Conservation (phyloP, 2,888 invertebrate species). For the Mythimna pallens region DNA sequence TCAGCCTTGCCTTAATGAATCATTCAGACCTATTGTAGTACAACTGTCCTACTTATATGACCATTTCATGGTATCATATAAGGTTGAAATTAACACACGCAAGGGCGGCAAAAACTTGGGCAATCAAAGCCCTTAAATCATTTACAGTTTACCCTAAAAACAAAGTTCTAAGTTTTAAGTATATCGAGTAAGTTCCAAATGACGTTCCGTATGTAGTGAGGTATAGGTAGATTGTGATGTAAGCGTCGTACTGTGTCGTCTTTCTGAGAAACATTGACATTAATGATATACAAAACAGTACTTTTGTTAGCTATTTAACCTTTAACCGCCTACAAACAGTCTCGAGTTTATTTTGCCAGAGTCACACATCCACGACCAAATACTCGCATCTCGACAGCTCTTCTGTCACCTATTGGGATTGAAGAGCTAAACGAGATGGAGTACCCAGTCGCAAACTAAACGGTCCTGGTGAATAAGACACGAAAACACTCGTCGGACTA, state of each 20-base stretch:
- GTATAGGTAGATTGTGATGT: slow-evolving; percentile 43
- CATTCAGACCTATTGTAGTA: neutral
- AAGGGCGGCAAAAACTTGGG: neutral
- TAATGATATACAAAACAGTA: slow-evolving; percentile 2
- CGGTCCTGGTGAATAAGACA: too few species aligned
- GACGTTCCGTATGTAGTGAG: slow-evolving; percentile 25
- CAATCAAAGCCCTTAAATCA: neutral
- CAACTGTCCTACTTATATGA: neutral
- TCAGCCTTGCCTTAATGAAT: neutral
- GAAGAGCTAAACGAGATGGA: too few species aligned
- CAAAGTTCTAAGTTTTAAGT: neutral
- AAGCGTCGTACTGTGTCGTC: slow-evolving; percentile 57
- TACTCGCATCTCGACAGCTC: too few species aligned
- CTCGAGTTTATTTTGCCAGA: too few species aligned
- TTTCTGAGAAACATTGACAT: slow-evolving; percentile 41
- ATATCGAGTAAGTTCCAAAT: neutral
- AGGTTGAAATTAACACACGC: neutral
- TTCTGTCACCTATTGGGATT: too few species aligned
- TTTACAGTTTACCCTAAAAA: neutral
- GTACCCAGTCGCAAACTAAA: too few species aligned
- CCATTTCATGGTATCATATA: neutral
- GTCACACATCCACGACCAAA: too few species aligned
- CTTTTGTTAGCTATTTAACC: neutral
- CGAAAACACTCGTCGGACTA: too few species aligned
- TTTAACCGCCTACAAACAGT: too few species aligned